Evolutionary conservation across 2,888 invertebrate species (phyloP), one percentile per base, ranked within the genome.

Genomic region (Selenia dentaria): DNA sequence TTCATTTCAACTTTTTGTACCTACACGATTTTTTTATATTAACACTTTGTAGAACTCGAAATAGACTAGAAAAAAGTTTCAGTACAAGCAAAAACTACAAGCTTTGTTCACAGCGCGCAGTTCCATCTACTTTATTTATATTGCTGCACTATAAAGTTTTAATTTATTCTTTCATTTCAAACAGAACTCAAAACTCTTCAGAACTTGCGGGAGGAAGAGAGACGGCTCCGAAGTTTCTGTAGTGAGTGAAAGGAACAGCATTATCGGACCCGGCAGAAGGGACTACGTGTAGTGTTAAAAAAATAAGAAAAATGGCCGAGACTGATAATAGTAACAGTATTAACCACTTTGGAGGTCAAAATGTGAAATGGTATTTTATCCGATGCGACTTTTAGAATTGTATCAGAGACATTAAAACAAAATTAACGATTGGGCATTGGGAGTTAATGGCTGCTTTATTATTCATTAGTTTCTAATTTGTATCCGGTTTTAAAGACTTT

Each of bases 251-350:
- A 74, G 85, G 50, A 86, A 86, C 58, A 84, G 82, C 67, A 79
- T 86, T 46, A 83, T 83, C 40, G 76, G 85, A 6, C 56, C 71
- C 6, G 85, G 88, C 2, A 69, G 85, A 51, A 78, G 87, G 56
- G 89, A 86, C 70, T 87, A 79, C 57, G 89, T 89, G 62, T 88
- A 85, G 71, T 76, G 43, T 32, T 22, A 52, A 47, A 32, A 41
- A 36, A 34, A 48, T 51, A 48, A 60, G 48, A 60, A 51, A 52
- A 53, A 59, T 61, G 62, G 51, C 67, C 61, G 84, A 84, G 85
- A 86, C 85, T 86, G 85, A 85, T 79, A 75, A 70, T 72, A 69
- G 71, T 70, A 74, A 76, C 82, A 84, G 83, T 84, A 86, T 83
- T 85, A 83, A 70, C 70, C 59, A 57, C 57, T 69, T 56, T 62